Percentiles rank a stretch among this genome's conserved stretches.
phyloP scores from a whole-genome alignment of 2,888 invertebrate species.

The Dryomyza anilis region DNA sequence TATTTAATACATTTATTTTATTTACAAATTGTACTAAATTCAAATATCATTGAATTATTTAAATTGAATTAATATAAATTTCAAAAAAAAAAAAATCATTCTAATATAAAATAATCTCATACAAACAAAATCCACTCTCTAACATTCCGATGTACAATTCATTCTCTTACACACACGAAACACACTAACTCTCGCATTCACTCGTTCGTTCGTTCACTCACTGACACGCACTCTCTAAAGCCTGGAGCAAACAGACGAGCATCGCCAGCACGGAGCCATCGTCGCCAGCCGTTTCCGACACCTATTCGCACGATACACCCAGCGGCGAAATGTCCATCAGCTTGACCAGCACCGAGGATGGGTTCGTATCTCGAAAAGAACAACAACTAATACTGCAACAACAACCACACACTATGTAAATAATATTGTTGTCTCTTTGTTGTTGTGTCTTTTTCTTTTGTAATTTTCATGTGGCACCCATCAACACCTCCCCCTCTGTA shows the following conservation, averaged over 20 bases:
- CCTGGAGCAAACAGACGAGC: conserved; percentile 87
- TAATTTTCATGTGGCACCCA: too few relatives aligned
- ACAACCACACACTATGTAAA: too few relatives aligned
- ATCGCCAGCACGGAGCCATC: conserved; percentile 71
- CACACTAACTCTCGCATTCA: not conserved
- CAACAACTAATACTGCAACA: not conserved
- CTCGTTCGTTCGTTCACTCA: not conserved
- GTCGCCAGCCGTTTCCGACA: conserved; percentile 74
- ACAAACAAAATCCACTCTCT: not conserved
- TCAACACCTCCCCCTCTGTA: too few relatives aligned
- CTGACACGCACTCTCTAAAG: too few relatives aligned
- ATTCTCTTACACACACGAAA: not conserved
- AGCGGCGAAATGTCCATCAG: conserved; percentile 70
- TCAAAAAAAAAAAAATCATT: not conserved
- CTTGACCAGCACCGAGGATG: conserved; percentile 69
- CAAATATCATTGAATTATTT: too few relatives aligned
- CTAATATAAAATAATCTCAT: not conserved
- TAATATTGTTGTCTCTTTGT: too few relatives aligned
- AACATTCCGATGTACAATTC: not conserved
- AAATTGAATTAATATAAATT: too few relatives aligned
- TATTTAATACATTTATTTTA: too few relatives aligned
- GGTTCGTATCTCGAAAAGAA: conserved; percentile 57
- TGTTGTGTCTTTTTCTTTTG: too few relatives aligned
- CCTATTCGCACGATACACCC: conserved; percentile 63
- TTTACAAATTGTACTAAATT: too few relatives aligned